Conservation (phyloP, 2,797 vertebrate genomes). For the Tenualosa ilisha region DNA sequence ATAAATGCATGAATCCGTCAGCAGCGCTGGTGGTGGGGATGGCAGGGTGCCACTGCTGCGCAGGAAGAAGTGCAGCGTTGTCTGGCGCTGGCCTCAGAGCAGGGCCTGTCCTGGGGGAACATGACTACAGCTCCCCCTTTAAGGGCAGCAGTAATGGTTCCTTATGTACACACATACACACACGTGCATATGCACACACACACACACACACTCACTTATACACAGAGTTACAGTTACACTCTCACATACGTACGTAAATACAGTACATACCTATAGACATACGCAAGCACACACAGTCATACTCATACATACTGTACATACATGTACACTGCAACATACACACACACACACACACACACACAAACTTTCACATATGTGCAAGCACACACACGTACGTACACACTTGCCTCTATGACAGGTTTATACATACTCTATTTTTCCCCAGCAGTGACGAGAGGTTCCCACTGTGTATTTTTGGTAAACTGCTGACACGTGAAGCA, state of each 20-base stretch:
- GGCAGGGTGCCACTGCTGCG: constrained; percentile 60
- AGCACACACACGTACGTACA: not conserved
- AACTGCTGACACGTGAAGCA: constrained; percentile 17
- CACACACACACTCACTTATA: not conserved
- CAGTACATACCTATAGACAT: not conserved
- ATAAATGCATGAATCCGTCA: constrained; percentile 65
- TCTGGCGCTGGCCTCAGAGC: constrained; percentile 54
- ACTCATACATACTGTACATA: not conserved
- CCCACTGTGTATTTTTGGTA: not conserved
- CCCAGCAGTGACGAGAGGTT: constrained; percentile 12
- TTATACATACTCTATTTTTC: not conserved
- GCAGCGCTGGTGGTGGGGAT: constrained; percentile 59
- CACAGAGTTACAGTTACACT: not conserved
- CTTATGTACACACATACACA: not conserved
- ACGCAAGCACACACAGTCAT: not conserved
- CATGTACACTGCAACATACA: not conserved
- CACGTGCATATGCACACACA: not conserved
- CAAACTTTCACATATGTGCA: not conserved
- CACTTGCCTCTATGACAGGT: not conserved
- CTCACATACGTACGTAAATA: not conserved
- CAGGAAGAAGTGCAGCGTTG: constrained; percentile 68
- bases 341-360: not conserved
- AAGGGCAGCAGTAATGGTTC: not conserved
- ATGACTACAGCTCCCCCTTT: constrained; percentile 5
- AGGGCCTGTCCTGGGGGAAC: constrained; percentile 43